Conservation (phyloP, 2,888 invertebrate genomes). For the Apeira syringaria region DNA sequence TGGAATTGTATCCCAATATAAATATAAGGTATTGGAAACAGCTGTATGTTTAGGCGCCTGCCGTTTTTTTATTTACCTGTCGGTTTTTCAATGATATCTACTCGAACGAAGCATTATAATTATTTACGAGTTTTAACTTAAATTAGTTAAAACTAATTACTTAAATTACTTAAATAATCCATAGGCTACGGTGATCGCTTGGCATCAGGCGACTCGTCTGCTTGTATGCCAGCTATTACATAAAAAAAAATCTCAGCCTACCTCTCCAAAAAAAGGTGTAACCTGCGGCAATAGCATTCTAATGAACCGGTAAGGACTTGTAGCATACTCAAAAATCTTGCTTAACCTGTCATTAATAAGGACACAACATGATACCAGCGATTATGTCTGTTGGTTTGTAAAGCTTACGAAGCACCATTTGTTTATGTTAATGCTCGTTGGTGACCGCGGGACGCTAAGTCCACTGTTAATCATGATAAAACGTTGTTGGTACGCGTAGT, state of each 20-base stretch:
- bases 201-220: no score
- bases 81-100: no score
- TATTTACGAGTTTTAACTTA: no score
- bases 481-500: slow-evolving; percentile 26
- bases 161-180: no score
- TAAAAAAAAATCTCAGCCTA: not conserved
- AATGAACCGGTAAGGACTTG: no score
- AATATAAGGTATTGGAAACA: slow-evolving; percentile 8
- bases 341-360: not conserved
- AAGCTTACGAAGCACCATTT: slow-evolving; percentile 22
- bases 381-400: not conserved
- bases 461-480: slow-evolving; percentile 38
- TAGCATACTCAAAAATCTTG: no score
- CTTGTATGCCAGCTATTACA: not conserved
- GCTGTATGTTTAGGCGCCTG: not conserved
- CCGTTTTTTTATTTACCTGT: no score
- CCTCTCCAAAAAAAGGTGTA: no score
- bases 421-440: slow-evolving; percentile 29
- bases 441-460: slow-evolving; percentile 27
- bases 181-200: no score
- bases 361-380: not conserved
- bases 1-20: slow-evolving; percentile 9
- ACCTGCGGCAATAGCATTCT: no score
- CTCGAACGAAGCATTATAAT: no score
- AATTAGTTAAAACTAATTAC: no score